Conservation (phyloP, 2,113 vertebrate genomes). For the Stigmatopora argus region DNA sequence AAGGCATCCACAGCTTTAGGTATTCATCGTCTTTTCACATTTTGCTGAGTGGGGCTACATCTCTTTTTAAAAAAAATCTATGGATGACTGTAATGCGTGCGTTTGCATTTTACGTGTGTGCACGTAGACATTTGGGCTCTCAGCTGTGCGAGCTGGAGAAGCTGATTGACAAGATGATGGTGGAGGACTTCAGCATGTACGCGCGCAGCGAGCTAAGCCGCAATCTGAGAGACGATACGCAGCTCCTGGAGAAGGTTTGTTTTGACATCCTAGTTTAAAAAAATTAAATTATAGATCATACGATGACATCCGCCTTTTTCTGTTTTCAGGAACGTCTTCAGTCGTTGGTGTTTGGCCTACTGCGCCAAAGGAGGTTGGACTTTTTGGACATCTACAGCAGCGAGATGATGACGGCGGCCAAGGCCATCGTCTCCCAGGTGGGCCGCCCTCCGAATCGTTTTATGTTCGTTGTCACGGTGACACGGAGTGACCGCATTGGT, state of each 20-base stretch:
- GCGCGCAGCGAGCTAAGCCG: conserved; percentile 85
- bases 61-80: too few species aligned
- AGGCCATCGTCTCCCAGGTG: conserved; percentile 91
- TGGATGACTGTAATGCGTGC: neutral
- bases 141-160: conserved; percentile 99
- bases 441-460: neutral
- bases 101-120: neutral
- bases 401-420: conserved; percentile 87
- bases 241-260: conserved; percentile 88
- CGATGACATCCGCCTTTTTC: neutral
- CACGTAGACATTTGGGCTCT: conserved; percentile 89
- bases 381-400: conserved; percentile 95
- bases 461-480: neutral
- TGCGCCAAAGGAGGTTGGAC: conserved; percentile 92
- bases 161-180: conserved; percentile 99
- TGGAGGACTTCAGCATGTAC: conserved; percentile 94
- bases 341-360: conserved; percentile 88
- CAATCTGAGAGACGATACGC: conserved; percentile 83
- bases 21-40: neutral
- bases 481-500: neutral
- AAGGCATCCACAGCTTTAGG: conserved; percentile 96
- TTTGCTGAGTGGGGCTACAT: too few species aligned
- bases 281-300: too few species aligned
- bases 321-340: conserved; percentile 81
- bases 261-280: too few species aligned